Evolutionary conservation across 1,140 invertebrate genomes (phyloP).

Genomic region (Cherax destructor): DNA sequence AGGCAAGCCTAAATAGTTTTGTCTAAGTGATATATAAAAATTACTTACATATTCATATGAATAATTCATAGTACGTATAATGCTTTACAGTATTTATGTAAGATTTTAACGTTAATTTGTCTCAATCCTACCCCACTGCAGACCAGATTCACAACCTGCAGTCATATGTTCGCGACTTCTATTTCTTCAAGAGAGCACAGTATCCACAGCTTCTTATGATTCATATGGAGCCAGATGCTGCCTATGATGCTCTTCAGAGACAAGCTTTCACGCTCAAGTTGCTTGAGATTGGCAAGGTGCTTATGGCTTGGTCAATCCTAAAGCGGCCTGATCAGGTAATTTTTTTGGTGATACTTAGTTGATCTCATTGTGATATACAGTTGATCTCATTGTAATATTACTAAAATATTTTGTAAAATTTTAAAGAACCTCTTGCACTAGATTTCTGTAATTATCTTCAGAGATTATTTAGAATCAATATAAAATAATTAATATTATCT

Average conservation of each 20-base stretch:
- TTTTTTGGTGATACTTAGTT: neutral
- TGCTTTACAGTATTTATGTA: neutral
- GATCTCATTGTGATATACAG: too few relatives aligned
- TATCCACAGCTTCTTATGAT: conserved; percentile 98
- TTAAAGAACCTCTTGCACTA: too few relatives aligned
- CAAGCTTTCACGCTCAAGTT: conserved; percentile 96
- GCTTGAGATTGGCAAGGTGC: conserved; percentile 95
- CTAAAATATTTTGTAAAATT: too few relatives aligned
- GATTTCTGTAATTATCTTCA: too few relatives aligned
- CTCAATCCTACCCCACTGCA: conserved; percentile 75
- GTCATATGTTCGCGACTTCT: conserved; percentile 96
- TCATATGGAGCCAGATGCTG: conserved; percentile 93
- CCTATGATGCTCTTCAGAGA: conserved; percentile 92
- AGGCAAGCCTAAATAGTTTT: too few relatives aligned
- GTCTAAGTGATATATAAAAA: neutral
- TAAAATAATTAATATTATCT: too few relatives aligned
- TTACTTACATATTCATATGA: neutral
- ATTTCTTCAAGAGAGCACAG: conserved; percentile 98
- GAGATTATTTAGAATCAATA: too few relatives aligned
- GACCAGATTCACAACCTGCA: conserved; percentile 96
- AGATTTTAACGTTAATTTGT: neutral
- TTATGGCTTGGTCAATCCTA: conserved; percentile 78
- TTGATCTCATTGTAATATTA: too few relatives aligned
- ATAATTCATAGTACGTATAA: conserved; percentile 12
- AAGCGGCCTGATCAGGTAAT: conserved; percentile 76